Base-by-base conservation (phyloP, 2,888 invertebrate species). In the Acrobasis suavella region DNA sequence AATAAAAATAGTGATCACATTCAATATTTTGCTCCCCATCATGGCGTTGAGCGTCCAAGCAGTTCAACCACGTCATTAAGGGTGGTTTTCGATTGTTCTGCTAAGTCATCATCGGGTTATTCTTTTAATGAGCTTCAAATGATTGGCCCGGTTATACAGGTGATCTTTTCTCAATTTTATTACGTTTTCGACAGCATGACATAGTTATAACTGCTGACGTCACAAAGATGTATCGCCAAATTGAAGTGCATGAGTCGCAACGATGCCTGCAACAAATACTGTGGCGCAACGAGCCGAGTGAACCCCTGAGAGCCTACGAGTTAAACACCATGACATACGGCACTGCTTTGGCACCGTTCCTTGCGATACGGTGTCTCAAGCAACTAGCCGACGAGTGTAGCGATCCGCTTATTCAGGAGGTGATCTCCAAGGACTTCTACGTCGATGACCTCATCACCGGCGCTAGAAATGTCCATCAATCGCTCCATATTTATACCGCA, bases 391-490 rank as follows among this genome's bases (percentile, higher is more conserved):
- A 39, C 10, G 39, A 39, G 10, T 39, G 39, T 10, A 39, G 3
- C 10, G 39, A 39, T 10, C 39, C 39, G 1, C 39, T 3, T 10
- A 39, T 39, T 39, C 39, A 39, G 39, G 39, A 39, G 39, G 39
- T 39, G 10, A 10, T 39, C 10, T 39, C 39, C 10, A 39, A 39
- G 39, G 39, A 64, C 32, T 58, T 60, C n/a, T 64, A 61, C 39
- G 64, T 64, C 5, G 64, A 64, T 46, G 64, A 64, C n/a, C 3
- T 64, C 1, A 38, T 64, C 9, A 50, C 50, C 7, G 49, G 55
- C 8, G 46, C 16, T 10, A 16, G 32, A n/a, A 50, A 59, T 22
- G 60, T 32, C 8, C 8, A 6, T 2, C 7, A 54, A 50, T 51
- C 60, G 38, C 14, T 49, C 2, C 1, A 37, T 7, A 12, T 52